Percentiles rank a stretch among this genome's conserved stretches.
phyloP scores from a whole-genome alignment of 2,888 invertebrate genomes.

The Acanthopleura granulata region DNA sequence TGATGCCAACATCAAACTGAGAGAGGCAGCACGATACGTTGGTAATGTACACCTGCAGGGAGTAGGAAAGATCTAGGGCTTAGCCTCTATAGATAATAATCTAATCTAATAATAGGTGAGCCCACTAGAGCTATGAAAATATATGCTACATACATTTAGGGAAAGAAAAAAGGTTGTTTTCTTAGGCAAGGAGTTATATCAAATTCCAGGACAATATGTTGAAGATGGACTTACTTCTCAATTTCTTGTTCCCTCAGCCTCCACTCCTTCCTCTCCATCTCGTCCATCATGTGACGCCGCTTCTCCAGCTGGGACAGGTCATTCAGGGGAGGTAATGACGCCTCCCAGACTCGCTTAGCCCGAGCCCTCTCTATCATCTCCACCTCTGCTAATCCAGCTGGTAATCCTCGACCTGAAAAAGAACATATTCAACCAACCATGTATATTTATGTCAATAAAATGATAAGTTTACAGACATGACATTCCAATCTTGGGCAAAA shows the following conservation, averaged over 20 bases:
- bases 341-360: slow-evolving; percentile 77
- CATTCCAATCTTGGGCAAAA: background rate
- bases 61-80: no score
- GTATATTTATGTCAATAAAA: background rate
- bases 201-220: background rate
- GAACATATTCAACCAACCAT: background rate
- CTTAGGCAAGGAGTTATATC: no score
- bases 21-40: no score
- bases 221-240: slow-evolving; percentile 57
- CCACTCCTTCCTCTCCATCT: slow-evolving; percentile 89
- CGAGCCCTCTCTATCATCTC: slow-evolving; percentile 80
- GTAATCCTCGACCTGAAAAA: slow-evolving; percentile 73
- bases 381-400: slow-evolving; percentile 75
- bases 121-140: no score
- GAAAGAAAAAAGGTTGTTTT: no score
- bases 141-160: no score
- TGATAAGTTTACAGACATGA: no score
- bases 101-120: no score
- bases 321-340: slow-evolving; percentile 73
- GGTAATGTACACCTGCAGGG: no score
- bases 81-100: no score
- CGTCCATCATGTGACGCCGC: slow-evolving; percentile 78
- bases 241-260: slow-evolving; percentile 82
- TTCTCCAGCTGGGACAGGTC: slow-evolving; percentile 75
- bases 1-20: no score